Evolutionary conservation across 1,140 invertebrate genomes (phyloP), one percentile per base, ranked within the genome.

Genomic region (Brachionus manjavacas): DNA sequence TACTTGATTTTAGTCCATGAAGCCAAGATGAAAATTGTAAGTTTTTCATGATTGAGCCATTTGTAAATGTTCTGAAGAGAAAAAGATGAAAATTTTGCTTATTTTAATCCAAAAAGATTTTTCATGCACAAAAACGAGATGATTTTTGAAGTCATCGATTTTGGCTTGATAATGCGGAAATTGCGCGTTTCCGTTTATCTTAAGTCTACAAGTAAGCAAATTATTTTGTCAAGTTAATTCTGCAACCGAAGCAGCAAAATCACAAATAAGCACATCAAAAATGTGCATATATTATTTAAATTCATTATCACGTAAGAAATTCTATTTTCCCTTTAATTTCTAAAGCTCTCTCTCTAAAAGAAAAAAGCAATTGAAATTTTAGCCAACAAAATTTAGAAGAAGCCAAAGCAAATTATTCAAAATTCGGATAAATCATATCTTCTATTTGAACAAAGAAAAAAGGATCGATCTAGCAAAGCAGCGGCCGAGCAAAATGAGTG

Each of bases 211-310:
- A 35, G 7, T 7, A 35, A 35, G 7, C 7, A 35, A 35, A 35
- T 0, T 0, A 46, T 46, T 46, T 60, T 8, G 52, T 60, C 1
- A 20, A 60, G n/a, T 60, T 8, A 60, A 60, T 60, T 8, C 20
- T 60, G 52, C 52, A 60, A 23, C 8, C 0, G 25, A 1, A 20
- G 31, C 31, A 35, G 31, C 31, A 52, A 16, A 16, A 52, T 9
- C 9, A 2, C 1, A 4, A 23, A 25, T 60, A 60, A 60, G 52
- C 31, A 72, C 16, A 72, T 72, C 16, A 72, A 41, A 72, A 41
- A 72, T 72, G 68, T 16, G 68, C 68, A 72, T 72, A 16, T 72
- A 39, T 72, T 72, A 72, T 72, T 46, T 72, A n/a, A 72, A 72
- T 72, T 72, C 68, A n/a, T 41, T 41, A 41, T 41, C 8, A 16